Percentiles rank a stretch among this genome's conserved stretches.
Conservation (phyloP, 1,140 invertebrate genomes). For the Platorchestia sp. region DNA sequence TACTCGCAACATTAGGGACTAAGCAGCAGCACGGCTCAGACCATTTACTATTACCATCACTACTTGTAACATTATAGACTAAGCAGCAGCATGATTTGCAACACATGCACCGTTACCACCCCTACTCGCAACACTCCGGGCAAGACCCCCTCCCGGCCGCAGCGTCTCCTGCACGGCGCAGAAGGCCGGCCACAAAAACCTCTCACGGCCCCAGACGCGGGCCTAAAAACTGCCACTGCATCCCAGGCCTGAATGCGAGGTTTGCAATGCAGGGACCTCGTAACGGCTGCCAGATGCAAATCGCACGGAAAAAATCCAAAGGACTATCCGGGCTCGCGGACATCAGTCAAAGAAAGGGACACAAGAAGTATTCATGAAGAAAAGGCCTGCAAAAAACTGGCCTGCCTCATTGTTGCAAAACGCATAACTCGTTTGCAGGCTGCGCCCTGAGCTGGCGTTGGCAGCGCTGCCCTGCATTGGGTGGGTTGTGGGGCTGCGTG, state of each 20-base stretch:
- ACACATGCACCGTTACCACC: no score
- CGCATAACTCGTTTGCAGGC: slow-evolving; percentile 18
- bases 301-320: background rate
- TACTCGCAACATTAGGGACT: no score
- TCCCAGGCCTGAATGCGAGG: background rate
- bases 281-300: background rate
- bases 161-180: no score
- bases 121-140: no score
- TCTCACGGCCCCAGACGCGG: background rate
- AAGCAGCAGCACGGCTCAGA: no score
- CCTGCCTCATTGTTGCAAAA: slow-evolving; percentile 33
- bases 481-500: background rate
- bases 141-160: no score
- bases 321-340: background rate
- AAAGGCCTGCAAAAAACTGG: slow-evolving; percentile 30
- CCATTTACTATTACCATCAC: no score
- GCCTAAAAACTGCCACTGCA: background rate
- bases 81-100: no score
- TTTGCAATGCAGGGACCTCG: background rate
- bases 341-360: slow-evolving; percentile 53
- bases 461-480: background rate
- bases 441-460: background rate
- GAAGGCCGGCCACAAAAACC: background rate
- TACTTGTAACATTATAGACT: no score
- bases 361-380: slow-evolving; percentile 31